Evolutionary conservation across 2,797 vertebrate species (phyloP), one percentile per base, ranked within the genome.

Genomic region (Gymnothorax javanicus): DNA sequence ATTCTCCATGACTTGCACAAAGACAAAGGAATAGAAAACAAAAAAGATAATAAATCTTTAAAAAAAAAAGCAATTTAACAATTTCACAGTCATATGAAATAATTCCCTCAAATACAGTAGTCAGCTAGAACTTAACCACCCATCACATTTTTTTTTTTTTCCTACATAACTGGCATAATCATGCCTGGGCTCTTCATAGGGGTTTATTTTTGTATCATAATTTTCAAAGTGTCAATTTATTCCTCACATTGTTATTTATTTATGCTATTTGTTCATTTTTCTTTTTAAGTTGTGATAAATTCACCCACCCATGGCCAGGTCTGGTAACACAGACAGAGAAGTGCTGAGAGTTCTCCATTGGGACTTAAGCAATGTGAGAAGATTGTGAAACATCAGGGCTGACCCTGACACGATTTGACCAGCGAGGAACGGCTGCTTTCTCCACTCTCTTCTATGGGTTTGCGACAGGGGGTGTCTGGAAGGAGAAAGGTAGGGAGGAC

Each of bases 371-470:
- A 62, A 2, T 2, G 8, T 75, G 11, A 33, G 33, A 75, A 43
- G 2, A 25, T 13, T 8, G 67, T 43, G 33, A 15, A 8, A 27
- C 9, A 7, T 88, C 62, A 88, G 11, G 73, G 84, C 54, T 58
- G 2, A 11, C 84, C 87, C 84, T 85, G 87, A 84, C 75, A 69
- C 43, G 87, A 88, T 54, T 88, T 88, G 15, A 88, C 87, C 12
- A 88, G 87, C 50, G 87, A 82, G 7, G 84, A 88, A 7, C 23
- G 62, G 52, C 75, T 85, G 62, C n/a, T 71, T 27, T 88, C 84
- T 13, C 87, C 87, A 17, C 87, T 85, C 33, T 88, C 87, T 43
- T 88, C 87, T 4, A 88, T 84, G n/a, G 87, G 87, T 1, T 27
- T 71, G 23, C 84, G 83, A 27, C 87, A 88, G 17, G 54, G 60